Percentiles rank a stretch among this genome's conserved stretches.
phyloP scores from a whole-genome alignment of 2,797 vertebrate genomes.

The Mus spretus region DNA sequence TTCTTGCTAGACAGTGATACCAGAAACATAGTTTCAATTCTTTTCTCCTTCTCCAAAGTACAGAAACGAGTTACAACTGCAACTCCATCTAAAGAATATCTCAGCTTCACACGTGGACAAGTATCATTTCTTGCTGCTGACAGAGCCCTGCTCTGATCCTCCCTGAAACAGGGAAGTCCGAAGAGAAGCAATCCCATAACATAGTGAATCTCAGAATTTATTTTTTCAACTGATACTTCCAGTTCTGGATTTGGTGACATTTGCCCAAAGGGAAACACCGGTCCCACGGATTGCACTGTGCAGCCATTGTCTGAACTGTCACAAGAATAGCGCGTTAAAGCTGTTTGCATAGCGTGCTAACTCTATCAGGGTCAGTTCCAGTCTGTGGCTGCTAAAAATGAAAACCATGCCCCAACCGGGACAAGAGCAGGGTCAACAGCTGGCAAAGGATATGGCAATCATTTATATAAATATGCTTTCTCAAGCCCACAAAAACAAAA shows the following conservation, averaged over 20 bases:
- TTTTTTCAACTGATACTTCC: constrained; percentile 86
- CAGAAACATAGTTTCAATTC: constrained; percentile 35
- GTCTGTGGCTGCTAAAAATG: constrained; percentile 94
- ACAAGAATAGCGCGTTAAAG: constrained; percentile 86
- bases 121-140: constrained; percentile 56
- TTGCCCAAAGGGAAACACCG: constrained; percentile 91
- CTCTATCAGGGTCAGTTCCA: constrained; percentile 92
- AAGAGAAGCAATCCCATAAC: constrained; percentile 79
- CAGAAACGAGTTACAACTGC: background rate
- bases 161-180: constrained; percentile 35
- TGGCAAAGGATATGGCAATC: constrained; percentile 99
- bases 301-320: constrained; percentile 90
- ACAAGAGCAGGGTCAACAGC: constrained; percentile 98
- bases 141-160: constrained; percentile 10
- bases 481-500: constrained; percentile 97
- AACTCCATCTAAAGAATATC: constrained; percentile 62
- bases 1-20: background rate
- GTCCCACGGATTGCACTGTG: constrained; percentile 88
- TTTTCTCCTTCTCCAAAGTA: constrained; percentile 11
- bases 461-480: constrained; percentile 99
- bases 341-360: constrained; percentile 93
- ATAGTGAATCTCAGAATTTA: constrained; percentile 87
- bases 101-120: background rate
- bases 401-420: constrained; percentile 95
- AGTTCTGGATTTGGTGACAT: constrained; percentile 87